Percentiles rank a stretch among this genome's conserved stretches.
These are phyloP conservation scores for Drosophila mimetica DNA, from an alignment of 2,888 invertebrate species.

Conservation along the genomic window DNA sequence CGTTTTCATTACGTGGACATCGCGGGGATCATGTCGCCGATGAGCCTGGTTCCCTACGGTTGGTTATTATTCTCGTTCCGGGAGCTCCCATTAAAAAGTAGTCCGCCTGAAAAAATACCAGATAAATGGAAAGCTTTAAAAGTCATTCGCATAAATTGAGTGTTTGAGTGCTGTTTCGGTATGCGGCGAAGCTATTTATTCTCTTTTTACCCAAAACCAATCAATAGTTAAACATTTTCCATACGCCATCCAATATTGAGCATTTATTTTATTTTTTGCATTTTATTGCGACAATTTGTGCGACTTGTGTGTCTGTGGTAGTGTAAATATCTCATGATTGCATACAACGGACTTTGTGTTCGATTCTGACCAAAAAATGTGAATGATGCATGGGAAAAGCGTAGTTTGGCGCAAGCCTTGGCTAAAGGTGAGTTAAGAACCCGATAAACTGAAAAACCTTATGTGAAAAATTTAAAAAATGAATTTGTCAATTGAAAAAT, in stretches of 20 bases:
- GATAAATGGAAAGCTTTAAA: conserved; percentile 54
- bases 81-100: conserved; percentile 32
- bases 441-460: background rate
- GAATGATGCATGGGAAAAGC: conserved; percentile 2
- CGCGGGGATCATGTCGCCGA: conserved; percentile 30
- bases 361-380: conserved; percentile 5
- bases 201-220: conserved; percentile 33
- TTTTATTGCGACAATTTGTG: conserved; percentile 32
- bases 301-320: conserved; percentile 23
- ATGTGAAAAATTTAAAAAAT: background rate
- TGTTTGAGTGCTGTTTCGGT: conserved; percentile 2
- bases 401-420: conserved; percentile 4
- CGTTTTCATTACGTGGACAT: conserved; percentile 80
- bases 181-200: conserved; percentile 11
- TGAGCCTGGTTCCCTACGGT: conserved; percentile 8
- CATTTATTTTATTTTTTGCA: conserved; percentile 29
- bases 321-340: conserved; percentile 33
- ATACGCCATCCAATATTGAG: conserved; percentile 20
- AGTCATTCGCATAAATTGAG: conserved; percentile 41
- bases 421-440: background rate
- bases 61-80: conserved; percentile 20
- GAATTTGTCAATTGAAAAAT: background rate
- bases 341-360: background rate
- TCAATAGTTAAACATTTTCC: conserved; percentile 38
- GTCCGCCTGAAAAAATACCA: conserved; percentile 56